A percentile compares a stretch with the other conserved stretches of the same genome.
phyloP scores from a whole-genome alignment of 2,888 invertebrate species.

The Phyllotreta cruciferae region DNA sequence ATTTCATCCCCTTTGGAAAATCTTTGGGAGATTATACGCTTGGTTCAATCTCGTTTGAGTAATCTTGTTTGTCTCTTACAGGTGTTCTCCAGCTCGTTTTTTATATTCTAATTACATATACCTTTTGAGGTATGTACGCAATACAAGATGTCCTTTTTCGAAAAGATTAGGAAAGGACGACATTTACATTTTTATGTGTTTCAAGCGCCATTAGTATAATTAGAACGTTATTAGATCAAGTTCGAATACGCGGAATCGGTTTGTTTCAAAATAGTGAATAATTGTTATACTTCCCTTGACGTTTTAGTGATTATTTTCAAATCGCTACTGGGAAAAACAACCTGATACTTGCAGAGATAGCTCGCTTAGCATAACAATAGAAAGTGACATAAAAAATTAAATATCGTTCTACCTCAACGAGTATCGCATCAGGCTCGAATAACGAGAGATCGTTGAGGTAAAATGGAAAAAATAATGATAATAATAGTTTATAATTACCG shows the following conservation, averaged over 20 bases:
- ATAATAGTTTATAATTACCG: slow-evolving; percentile 30
- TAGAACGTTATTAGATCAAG: no score
- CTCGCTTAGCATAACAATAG: slow-evolving; percentile 12
- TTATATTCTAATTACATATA: slow-evolving; percentile 6
- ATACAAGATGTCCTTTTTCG: neutral
- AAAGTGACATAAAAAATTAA: slow-evolving; percentile 11
- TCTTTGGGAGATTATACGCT: slow-evolving; percentile 1
- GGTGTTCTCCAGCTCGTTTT: slow-evolving; percentile 7
- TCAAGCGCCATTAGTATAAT: no score
- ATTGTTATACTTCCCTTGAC: no score
- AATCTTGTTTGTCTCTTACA: slow-evolving; percentile 22
- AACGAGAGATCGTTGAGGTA: slow-evolving; percentile 9
- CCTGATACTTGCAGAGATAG: neutral
- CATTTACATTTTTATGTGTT: no score
- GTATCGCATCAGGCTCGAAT: slow-evolving; percentile 9
- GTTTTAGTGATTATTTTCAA: neutral
- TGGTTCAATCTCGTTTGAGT: slow-evolving; percentile 1
- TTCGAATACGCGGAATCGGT: no score
- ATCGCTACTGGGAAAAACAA: slow-evolving; percentile 4
- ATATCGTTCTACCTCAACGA: slow-evolving; percentile 1
- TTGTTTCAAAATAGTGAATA: no score
- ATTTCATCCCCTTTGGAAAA: no score
- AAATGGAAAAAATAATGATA: slow-evolving; percentile 2
- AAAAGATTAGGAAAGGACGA: no score
- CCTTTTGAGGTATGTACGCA: neutral